Percentiles rank a stretch among this genome's conserved stretches.
These are phyloP conservation scores for Myotis vivesi DNA, from an alignment of 2,797 vertebrate species.

Conservation along the genomic window DNA sequence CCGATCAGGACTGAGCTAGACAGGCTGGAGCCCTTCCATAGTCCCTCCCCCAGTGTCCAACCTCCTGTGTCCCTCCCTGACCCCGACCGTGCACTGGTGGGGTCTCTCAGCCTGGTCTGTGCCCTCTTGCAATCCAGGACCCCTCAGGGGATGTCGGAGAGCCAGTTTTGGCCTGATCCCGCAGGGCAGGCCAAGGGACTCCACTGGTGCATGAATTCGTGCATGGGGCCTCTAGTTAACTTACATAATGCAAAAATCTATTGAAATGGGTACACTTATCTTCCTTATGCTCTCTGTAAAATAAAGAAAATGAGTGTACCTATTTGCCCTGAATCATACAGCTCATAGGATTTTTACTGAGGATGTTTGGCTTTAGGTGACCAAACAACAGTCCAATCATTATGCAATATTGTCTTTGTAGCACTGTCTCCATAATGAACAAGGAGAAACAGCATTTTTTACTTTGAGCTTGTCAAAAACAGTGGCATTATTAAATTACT, in stretches of 20 bases:
- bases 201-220: no score
- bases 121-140: no score
- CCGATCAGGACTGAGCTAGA: no score
- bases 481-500: neutral
- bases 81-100: no score
- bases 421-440: neutral
- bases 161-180: no score
- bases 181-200: no score
- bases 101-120: no score
- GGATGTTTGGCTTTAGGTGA: neutral
- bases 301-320: neutral
- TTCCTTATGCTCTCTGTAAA: neutral
- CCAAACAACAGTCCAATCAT: neutral
- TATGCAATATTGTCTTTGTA: neutral
- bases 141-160: no score
- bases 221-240: neutral
- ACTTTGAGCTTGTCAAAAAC: slow-evolving; percentile 1
- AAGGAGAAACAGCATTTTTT: neutral
- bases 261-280: neutral
- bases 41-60: no score
- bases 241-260: neutral
- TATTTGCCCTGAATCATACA: neutral
- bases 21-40: no score
- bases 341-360: neutral
- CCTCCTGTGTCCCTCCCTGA: no score